Evolutionary conservation across 2,888 invertebrate species (phyloP), one percentile per base, ranked within the genome.

Genomic region (Galeruca laticollis): DNA sequence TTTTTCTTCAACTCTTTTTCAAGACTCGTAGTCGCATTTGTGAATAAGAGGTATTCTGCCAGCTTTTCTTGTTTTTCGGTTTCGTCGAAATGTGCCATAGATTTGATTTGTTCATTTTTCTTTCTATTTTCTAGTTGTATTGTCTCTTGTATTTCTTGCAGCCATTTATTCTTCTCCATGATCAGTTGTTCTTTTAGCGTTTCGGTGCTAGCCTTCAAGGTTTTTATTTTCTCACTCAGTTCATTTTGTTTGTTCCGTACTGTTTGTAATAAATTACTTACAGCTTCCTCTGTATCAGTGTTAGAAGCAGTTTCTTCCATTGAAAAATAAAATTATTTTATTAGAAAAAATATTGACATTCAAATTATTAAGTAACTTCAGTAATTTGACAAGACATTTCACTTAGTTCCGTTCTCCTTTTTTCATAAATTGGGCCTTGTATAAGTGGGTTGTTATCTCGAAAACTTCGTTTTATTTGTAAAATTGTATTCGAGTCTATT

Each of bases 81-180:
- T 37, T 71, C 69, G 52, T 35, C 33, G 10, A 20, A 51, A 13
- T 13, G 11, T 51, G 72, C 11, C 21, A 52, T 52, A 0, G 26
- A 26, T 26, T 21, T 52, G 9, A 52, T 52, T 21, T 52, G 26
- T 62, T 57, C 20, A 35, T 64, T 18, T 69, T 56, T 35, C 40
- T 56, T 57, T 51, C 69, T 60, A 62, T 67, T 70, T 37, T 77
- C 73, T 9, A 77, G 37, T 13, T 71, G 60, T 13, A 73, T 43
- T 0, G 77, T 77, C 69, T 77, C 72, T 47, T 74, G 52, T 15
- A 77, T 20, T 70, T 78, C 78, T 9, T 69, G 47, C 21, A 51
- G 52, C 78, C 75, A 76, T 21, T 73, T 70, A 37, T 69, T 21
- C 61, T 68, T 74, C 60, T 77, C 77, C 18, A 56, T 59, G 1